phyloP scores from a whole-genome alignment of 1,140 invertebrate species.

The Notospermus geniculatus region DNA sequence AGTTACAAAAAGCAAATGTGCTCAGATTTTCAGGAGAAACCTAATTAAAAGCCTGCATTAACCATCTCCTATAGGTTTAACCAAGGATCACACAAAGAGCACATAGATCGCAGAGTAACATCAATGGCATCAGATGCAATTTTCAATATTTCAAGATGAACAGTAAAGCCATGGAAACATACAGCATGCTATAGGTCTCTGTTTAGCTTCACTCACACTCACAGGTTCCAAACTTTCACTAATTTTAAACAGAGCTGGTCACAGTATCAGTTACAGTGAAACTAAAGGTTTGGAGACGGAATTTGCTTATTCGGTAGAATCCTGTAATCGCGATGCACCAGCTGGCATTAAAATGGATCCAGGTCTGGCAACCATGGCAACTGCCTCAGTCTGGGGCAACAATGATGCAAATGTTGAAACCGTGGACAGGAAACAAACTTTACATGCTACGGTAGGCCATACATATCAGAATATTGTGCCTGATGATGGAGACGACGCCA shows the following conservation, averaged over 20 bases:
- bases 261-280: conserved; percentile 18
- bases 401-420: conserved; percentile 9
- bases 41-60: too few relatives aligned
- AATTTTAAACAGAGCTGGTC: conserved; percentile 12
- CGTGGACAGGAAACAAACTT: neutral
- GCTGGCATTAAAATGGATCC: conserved; percentile 8
- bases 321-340: conserved; percentile 9
- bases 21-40: too few relatives aligned
- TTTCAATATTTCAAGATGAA: conserved; percentile 13
- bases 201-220: conserved; percentile 13
- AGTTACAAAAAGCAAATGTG: too few relatives aligned
- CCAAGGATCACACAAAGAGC: too few relatives aligned
- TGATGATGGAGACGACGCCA: neutral
- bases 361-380: conserved; percentile 7
- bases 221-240: conserved; percentile 16
- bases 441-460: conserved; percentile 9
- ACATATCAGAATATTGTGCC: conserved; percentile 1
- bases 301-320: conserved; percentile 16
- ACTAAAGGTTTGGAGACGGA: conserved; percentile 18
- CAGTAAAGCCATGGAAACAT: conserved; percentile 20
- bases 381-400: conserved; percentile 9
- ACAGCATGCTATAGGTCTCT: conserved; percentile 9
- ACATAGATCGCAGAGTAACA: conserved; percentile 13
- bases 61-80: too few relatives aligned
- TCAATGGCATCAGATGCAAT: conserved; percentile 15